These are phyloP conservation scores for Thysanoteuthis rhombus DNA, from an alignment of 2,888 invertebrate genomes.

Conservation along the genomic window DNA sequence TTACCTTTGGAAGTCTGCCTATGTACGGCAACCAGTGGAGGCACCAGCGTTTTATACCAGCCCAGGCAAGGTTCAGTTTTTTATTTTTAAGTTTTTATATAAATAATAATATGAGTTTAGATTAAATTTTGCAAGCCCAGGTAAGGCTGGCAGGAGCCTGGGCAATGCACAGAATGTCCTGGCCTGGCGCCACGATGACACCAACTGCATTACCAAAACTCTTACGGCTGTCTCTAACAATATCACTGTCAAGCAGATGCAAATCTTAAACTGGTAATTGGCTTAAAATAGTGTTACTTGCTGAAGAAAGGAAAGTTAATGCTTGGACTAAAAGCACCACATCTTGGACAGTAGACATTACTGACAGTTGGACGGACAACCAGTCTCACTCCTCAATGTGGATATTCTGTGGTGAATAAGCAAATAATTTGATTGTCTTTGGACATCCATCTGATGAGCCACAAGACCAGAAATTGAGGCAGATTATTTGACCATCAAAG, in stretches of 20 bases:
- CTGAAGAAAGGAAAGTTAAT: neutral
- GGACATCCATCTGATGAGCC: neutral
- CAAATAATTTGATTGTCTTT: conserved; percentile 12
- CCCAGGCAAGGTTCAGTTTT: too few relatives aligned
- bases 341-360: neutral
- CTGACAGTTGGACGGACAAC: neutral
- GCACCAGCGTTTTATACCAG: too few relatives aligned
- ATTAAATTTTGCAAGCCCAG: too few relatives aligned
- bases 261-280: neutral
- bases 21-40: too few relatives aligned
- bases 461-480: neutral
- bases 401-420: neutral
- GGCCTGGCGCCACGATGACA: too few relatives aligned
- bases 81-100: too few relatives aligned
- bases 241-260: neutral
- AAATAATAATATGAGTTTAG: too few relatives aligned
- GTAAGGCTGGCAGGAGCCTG: too few relatives aligned
- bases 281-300: neutral
- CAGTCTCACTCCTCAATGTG: neutral
- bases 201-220: too few relatives aligned
- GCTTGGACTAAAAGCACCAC: neutral
- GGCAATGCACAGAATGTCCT: too few relatives aligned
- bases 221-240: neutral
- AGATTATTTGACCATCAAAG: neutral
- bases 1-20: too few relatives aligned